Evolutionary conservation across 1,140 invertebrate genomes (phyloP), one percentile per base, ranked within the genome.

Genomic region (Drosophila trapezifrons): DNA sequence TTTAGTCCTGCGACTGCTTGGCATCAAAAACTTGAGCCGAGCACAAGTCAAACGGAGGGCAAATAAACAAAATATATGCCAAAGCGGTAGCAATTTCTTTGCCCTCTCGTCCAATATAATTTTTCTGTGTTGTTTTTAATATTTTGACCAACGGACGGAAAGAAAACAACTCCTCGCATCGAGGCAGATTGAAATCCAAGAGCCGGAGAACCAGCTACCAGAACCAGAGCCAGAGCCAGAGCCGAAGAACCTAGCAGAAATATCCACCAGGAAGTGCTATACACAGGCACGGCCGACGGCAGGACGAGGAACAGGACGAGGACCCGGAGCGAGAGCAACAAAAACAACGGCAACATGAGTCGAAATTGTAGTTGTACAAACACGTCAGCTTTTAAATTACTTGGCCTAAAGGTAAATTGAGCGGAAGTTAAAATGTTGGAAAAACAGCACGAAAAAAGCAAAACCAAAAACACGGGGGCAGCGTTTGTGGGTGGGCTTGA

Each of bases 331-430:
- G 49, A 38, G 17, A 35, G 38, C 54, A 56, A 18, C 51, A 66
- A 72, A 60, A 64, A 80, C 84, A 87, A 84, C 84, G 74, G 80
- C 86, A 89, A 87, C 84, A 89, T 87, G 84, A 89, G 84, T 84
- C 84, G 76, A 89, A 87, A 89, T 87, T 87, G 85, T 90, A 89
- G 85, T 89, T 89, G 84, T 89, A 90, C 80, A 89, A 89, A 89
- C 84, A 89, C 84, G 84, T 89, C 84, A 89, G 84, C 84, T 89
- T 90, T 89, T 90, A 89, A 89, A 89, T 89, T 89, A 90, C 84
- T 89, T 89, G 84, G 84, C 84, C 84, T 89, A 89, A 89, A 89
- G 84, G 85, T 89, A 89, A 89, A 89, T 89, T 89, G 84, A 89
- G 84, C 84, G 84, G 84, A 89, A 89, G 84, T 89, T 89, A 89